phyloP scores from a whole-genome alignment of 2,797 vertebrate genomes.

The Gadopsis marmoratus region DNA sequence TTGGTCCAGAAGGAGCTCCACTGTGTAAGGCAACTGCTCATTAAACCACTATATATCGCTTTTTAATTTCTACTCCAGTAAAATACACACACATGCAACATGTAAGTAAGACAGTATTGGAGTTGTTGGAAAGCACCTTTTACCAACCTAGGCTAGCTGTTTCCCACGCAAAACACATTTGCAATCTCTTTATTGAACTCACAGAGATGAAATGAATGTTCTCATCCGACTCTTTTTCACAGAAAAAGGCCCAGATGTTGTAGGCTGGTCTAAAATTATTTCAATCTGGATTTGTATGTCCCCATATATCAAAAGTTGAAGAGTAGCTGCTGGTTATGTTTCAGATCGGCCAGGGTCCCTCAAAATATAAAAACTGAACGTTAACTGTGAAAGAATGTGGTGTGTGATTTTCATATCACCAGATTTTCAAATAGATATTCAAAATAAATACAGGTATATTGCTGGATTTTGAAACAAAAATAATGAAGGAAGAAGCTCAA shows the following conservation, averaged over 20 bases:
- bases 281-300: accelerated
- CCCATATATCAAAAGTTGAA: too few relatives aligned
- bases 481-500: not conserved
- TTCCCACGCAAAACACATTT: constrained; percentile 12
- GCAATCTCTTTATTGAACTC: not conserved
- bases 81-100: not conserved
- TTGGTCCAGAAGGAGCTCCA: not conserved
- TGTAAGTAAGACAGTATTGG: not conserved
- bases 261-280: not conserved
- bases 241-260: not conserved
- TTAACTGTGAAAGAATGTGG: not conserved
- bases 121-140: constrained; percentile 26
- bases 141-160: constrained; percentile 10
- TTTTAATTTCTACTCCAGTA: not conserved
- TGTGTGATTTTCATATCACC: not conserved
- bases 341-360: not conserved
- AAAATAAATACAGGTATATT: not conserved
- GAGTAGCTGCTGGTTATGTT: not conserved
- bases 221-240: not conserved
- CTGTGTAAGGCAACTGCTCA: not conserved
- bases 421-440: not conserved
- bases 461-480: not conserved
- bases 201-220: not conserved
- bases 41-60: not conserved
- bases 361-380: not conserved